These are phyloP conservation scores for Hypotaenidia philippensis DNA, from an alignment of 2,797 vertebrate species.

Conservation along the genomic window DNA sequence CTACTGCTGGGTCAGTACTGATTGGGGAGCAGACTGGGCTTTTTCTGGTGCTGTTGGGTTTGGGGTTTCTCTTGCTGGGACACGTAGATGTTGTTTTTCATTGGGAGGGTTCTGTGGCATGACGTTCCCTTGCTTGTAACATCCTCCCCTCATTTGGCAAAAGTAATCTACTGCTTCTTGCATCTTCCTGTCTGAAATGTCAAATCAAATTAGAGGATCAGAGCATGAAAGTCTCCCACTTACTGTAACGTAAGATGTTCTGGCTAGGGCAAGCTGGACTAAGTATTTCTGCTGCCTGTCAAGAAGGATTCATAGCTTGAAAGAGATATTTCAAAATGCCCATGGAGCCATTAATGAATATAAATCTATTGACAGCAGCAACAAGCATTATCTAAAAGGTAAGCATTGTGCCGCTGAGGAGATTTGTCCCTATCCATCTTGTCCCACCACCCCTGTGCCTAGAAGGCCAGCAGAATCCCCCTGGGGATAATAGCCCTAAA, in stretches of 20 bases:
- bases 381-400: neutral
- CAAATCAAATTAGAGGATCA: neutral
- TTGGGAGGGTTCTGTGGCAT: neutral
- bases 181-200: neutral
- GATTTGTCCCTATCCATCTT: neutral
- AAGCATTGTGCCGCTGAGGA: neutral
- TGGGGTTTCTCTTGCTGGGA: neutral
- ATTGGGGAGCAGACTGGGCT: neutral
- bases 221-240: neutral
- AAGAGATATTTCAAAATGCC: neutral
- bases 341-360: neutral
- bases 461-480: neutral
- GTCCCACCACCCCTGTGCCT: neutral
- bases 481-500: neutral
- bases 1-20: neutral
- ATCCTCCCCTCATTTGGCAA: neutral
- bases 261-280: neutral
- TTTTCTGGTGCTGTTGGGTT: neutral
- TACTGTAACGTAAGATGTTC: neutral
- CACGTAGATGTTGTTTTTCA: neutral
- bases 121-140: neutral
- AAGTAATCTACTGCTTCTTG: neutral
- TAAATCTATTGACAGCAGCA: neutral
- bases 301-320: neutral
- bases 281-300: neutral